Conservation (phyloP, 2,113 vertebrate species). For the Octodon degus region DNA sequence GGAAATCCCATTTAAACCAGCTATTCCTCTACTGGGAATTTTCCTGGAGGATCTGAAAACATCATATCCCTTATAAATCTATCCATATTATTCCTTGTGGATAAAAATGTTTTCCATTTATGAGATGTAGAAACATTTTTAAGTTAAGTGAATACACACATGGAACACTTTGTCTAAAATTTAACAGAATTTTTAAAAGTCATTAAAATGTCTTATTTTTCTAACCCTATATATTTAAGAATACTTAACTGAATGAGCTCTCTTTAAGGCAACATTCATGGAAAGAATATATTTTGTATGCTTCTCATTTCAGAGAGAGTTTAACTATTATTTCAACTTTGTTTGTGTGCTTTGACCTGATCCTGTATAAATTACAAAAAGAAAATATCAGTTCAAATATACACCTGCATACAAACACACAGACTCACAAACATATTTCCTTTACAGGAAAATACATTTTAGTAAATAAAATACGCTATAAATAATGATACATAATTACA, state of each 20-base stretch:
- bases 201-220: background rate
- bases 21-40: no score
- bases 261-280: conserved; percentile 19
- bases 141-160: conserved; percentile 9
- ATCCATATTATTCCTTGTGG: background rate
- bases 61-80: background rate
- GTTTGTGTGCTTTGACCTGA: background rate
- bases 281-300: background rate
- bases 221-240: background rate
- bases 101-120: background rate
- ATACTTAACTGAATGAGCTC: background rate
- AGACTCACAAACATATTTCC: background rate
- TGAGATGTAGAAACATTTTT: background rate
- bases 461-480: background rate
- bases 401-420: background rate
- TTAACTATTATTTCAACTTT: background rate
- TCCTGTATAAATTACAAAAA: background rate
- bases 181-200: background rate
- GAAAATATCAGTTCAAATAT: background rate
- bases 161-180: background rate
- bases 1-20: no score
- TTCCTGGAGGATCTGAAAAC: no score
- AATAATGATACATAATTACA: background rate
- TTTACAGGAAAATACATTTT: background rate
- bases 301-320: background rate